Evolutionary conservation across 2,888 invertebrate genomes (phyloP).

Genomic region (Diplazon laetatorius): DNA sequence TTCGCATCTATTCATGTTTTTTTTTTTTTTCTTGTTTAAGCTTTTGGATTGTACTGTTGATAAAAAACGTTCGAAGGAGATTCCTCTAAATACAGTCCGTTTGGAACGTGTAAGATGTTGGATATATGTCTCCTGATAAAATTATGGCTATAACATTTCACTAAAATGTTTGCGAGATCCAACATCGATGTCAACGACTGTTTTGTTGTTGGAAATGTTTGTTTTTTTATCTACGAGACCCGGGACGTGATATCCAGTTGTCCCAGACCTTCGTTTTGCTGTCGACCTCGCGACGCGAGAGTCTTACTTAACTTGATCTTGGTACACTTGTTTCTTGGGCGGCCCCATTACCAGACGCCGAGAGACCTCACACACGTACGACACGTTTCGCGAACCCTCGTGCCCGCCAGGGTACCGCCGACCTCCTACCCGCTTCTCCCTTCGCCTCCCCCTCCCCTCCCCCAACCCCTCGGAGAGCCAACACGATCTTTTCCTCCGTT

Average conservation of each 20-base stretch:
- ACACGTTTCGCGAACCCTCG: conserved; percentile 50
- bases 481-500: conserved; percentile 32
- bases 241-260: conserved; percentile 37
- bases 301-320: conserved; percentile 52
- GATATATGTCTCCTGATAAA: too few species aligned
- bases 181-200: too few species aligned
- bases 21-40: too few species aligned
- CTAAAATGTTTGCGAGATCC: too few species aligned
- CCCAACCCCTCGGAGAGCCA: conserved; percentile 25
- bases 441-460: conserved; percentile 55
- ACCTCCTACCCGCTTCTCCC: conserved; percentile 59
- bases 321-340: conserved; percentile 45
- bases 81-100: too few species aligned
- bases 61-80: too few species aligned
- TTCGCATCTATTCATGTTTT: too few species aligned
- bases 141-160: too few species aligned
- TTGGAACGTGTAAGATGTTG: too few species aligned
- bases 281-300: conserved; percentile 35
- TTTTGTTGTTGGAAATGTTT: too few species aligned
- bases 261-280: conserved; percentile 50
- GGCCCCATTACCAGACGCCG: conserved; percentile 46
- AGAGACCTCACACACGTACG: conserved; percentile 17
- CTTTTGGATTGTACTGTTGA: too few species aligned
- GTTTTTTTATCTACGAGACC: not conserved
- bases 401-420: conserved; percentile 54